Conservation (phyloP, 1,140 invertebrate genomes). For the Macrostomum lignano region DNA sequence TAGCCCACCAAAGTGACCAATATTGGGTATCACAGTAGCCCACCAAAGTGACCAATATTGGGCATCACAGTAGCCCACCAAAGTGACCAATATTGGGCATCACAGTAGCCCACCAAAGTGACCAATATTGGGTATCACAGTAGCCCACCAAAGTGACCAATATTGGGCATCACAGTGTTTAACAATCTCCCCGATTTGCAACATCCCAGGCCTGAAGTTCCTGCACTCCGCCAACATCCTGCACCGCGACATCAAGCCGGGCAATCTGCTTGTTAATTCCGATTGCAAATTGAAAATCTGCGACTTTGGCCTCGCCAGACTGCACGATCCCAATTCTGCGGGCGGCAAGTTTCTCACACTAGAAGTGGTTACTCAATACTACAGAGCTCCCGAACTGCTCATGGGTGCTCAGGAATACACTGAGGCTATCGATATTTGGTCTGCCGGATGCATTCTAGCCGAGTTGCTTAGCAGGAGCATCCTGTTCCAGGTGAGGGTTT, state of each 20-base stretch:
- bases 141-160: too few relatives aligned
- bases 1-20: too few relatives aligned
- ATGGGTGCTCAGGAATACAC: constrained; percentile 30
- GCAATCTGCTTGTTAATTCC: constrained; percentile 83
- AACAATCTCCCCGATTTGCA: constrained; percentile 74
- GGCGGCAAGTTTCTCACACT: constrained; percentile 73
- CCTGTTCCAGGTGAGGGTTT: too few relatives aligned
- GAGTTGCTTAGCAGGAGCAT: constrained; percentile 74
- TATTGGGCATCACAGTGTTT: too few relatives aligned
- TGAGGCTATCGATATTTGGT: constrained; percentile 84
- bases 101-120: too few relatives aligned
- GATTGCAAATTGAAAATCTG: constrained; percentile 97
- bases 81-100: too few relatives aligned
- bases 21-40: too few relatives aligned
- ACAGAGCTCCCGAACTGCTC: constrained; percentile 37
- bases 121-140: too few relatives aligned
- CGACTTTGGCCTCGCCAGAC: constrained; percentile 74
- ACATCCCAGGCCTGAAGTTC: constrained; percentile 63
- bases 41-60: too few relatives aligned
- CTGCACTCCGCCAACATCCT: constrained; percentile 82
- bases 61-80: too few relatives aligned
- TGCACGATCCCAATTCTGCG: constrained; percentile 67
- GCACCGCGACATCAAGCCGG: constrained; percentile 95
- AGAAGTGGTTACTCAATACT: constrained; percentile 68
- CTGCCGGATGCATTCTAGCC: constrained; percentile 94